Evolutionary conservation across 2,888 invertebrate genomes (phyloP).

Genomic region (Nebria salina): DNA sequence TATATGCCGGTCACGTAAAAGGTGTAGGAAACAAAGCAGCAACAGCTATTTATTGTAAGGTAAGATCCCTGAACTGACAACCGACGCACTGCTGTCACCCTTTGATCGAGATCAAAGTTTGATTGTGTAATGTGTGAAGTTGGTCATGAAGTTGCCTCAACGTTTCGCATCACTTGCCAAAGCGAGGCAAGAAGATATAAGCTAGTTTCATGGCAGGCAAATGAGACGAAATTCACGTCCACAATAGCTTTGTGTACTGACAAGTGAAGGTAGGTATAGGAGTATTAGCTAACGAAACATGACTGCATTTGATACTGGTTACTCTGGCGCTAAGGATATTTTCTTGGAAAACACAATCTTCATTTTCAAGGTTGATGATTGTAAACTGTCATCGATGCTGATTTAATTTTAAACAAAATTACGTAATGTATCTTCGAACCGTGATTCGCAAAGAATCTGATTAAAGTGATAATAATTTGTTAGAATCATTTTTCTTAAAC

Average conservation of each 20-base stretch:
- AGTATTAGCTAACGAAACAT: not conserved
- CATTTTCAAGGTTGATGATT: not conserved
- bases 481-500: no score
- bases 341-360: not conserved
- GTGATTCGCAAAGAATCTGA: no score
- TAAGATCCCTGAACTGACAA: conserved; percentile 1
- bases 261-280: not conserved
- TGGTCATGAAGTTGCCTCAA: not conserved
- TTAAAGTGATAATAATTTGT: no score
- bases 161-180: not conserved
- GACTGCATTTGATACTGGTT: not conserved
- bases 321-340: not conserved
- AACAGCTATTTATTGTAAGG: conserved; percentile 11
- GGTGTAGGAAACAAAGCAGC: not conserved
- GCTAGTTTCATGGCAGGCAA: not conserved
- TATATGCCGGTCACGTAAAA: not conserved
- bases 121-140: conserved; percentile 27
- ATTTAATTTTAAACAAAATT: no score
- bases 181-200: not conserved
- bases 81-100: not conserved
- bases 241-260: not conserved
- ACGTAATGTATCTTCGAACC: no score
- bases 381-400: not conserved
- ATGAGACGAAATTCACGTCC: not conserved
- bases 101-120: conserved; percentile 37